Base-by-base conservation (phyloP, 2,888 invertebrate species). In the Catocala nupta region DNA sequence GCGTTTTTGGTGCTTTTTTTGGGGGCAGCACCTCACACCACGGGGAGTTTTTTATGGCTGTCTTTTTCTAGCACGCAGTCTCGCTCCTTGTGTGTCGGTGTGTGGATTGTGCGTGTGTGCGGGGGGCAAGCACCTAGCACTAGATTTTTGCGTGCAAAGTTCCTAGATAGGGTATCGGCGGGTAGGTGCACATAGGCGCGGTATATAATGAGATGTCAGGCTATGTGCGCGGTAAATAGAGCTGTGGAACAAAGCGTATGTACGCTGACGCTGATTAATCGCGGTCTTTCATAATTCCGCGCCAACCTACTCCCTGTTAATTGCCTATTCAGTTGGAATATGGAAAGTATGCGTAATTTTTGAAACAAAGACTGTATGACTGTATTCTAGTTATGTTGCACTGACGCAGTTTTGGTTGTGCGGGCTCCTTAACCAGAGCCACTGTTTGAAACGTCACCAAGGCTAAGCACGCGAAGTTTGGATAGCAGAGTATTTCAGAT, bases 1-100 rank as follows among this genome's bases (percentile, higher is more conserved):
- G 90, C 91, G 94, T 94, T 94, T 94, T 94, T 94, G 94, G 94
- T 93, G 93, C 92, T 94, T 94, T 94, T 94, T 94, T 94, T 94
- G 93, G 93, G 93, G 94, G 93, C 91, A 92, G 81, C 90, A 81
- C 93, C 93, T 93, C 93, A 92, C 89, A 92, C 93, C 93, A 91
- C 79, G 85, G 93, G 91, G 92, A 83, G 93, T 87, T 93, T 93
- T 93, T 94, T 92, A 89, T 89, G 86, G 82, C 92, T 92, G 86
- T 94, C 93, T 93, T 93, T 91, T 90, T 93, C 93, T 91, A 82
- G 86, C 93, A 89, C 85, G 87, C 84, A 85, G 89, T 86, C 87
- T 89, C 90, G 74, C 85, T 91, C 87, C 85, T 89, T 42, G 63
- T 87, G 79, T 87, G 80, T 71, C 73, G 63, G 73, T 65, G 78